These are phyloP conservation scores for Cryptophagus acutangulus DNA, from an alignment of 2,888 invertebrate species.

Conservation along the genomic window DNA sequence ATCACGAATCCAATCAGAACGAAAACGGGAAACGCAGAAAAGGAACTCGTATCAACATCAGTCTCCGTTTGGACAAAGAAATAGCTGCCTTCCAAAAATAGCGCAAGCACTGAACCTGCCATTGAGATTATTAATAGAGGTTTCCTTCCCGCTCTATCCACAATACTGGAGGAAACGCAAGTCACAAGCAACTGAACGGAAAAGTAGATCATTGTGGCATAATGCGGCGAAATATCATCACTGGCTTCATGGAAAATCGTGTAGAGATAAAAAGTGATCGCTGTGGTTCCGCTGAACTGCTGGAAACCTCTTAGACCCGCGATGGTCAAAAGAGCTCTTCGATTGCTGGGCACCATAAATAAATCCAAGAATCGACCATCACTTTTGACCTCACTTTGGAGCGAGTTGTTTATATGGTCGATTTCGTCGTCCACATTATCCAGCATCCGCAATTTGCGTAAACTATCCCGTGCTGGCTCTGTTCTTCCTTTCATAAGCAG, in stretches of 20 bases:
- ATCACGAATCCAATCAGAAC: slow-evolving; percentile 50
- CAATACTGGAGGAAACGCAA: slow-evolving; percentile 54
- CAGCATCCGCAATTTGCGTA: slow-evolving; percentile 47
- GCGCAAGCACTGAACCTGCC: slow-evolving; percentile 44
- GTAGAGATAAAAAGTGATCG: slow-evolving; percentile 59
- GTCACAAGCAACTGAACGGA: slow-evolving; percentile 55
- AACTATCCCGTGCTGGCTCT: slow-evolving; percentile 48
- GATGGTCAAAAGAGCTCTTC: slow-evolving; percentile 29
- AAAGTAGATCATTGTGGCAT: slow-evolving; percentile 39
- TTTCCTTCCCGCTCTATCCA: slow-evolving; percentile 54
- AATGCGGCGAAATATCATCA: slow-evolving; percentile 44
- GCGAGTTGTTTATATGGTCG: slow-evolving; percentile 22
- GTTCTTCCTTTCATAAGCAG: slow-evolving; percentile 45
- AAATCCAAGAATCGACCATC: slow-evolving; percentile 29
- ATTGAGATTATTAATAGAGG: slow-evolving; percentile 53
- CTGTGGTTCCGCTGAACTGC: slow-evolving; percentile 57
- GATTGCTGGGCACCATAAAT: slow-evolving; percentile 28
- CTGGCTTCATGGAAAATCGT: slow-evolving; percentile 46
- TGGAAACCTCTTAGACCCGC: slow-evolving; percentile 34
- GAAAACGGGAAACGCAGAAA: slow-evolving; percentile 47
- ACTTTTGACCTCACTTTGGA: slow-evolving; percentile 23
- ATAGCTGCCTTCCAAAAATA: slow-evolving; percentile 47
- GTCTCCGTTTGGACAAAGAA: slow-evolving; percentile 47
- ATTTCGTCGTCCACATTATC: slow-evolving; percentile 29
- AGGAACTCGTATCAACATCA: slow-evolving; percentile 38